A percentile compares a stretch with the other conserved stretches of the same genome.
Conservation (phyloP, 1,140 invertebrate genomes). For the Temnothorax nylanderi region DNA sequence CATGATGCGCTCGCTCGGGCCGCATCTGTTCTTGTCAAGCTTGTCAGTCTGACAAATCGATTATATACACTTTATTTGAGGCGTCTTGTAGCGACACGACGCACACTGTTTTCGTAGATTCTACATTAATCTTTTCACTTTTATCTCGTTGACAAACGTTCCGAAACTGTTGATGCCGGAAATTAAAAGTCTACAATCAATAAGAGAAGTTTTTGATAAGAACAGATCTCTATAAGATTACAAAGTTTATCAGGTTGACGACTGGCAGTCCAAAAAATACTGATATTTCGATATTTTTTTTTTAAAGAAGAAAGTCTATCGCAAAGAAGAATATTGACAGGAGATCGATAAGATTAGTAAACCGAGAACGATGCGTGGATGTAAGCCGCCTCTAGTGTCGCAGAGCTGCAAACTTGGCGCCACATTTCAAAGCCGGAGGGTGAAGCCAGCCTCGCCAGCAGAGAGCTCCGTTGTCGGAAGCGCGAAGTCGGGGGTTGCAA, state of each 20-base stretch:
- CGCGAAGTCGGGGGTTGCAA: conserved; percentile 78
- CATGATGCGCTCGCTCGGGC: neutral
- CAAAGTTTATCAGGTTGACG: neutral
- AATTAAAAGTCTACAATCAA: neutral
- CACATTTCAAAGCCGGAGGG: conserved; percentile 66
- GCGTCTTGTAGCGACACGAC: neutral
- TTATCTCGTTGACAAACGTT: neutral
- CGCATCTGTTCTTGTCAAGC: conserved; percentile 1
- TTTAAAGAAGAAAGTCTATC: neutral
- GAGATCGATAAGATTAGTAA: neutral
- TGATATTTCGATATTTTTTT: neutral
- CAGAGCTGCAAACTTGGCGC: conserved; percentile 71
- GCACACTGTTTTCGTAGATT: neutral
- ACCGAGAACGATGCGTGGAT: neutral
- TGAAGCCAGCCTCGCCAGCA: neutral
- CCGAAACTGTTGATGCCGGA: neutral
- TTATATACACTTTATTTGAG: neutral
- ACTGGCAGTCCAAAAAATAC: neutral
- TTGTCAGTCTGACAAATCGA: conserved; percentile 4
- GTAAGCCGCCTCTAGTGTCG: neutral
- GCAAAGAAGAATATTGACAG: neutral
- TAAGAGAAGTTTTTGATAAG: neutral
- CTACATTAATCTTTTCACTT: conserved; percentile 12
- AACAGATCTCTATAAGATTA: neutral
- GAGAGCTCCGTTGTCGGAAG: conserved; percentile 52